phyloP scores from a whole-genome alignment of 2,888 invertebrate species.

The Brenthis ino region DNA sequence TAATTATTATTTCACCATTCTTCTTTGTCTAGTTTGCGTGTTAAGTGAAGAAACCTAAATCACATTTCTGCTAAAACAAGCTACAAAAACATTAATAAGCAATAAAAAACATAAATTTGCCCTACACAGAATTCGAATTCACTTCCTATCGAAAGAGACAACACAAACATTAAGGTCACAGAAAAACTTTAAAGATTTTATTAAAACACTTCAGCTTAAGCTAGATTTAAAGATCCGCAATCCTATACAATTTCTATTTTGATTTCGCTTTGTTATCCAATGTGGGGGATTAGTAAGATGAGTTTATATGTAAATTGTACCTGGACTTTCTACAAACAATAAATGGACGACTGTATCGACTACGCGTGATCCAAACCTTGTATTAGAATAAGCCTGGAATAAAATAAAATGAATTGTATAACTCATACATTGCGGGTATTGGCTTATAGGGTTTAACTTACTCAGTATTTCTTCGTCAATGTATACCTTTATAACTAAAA shows the following conservation, averaged over 20 bases:
- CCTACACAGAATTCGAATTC: not conserved
- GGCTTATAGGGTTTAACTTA: not conserved
- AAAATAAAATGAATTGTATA: not conserved
- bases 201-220: constrained; percentile 1
- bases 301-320: constrained; percentile 58
- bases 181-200: constrained; percentile 10
- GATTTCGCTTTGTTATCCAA: constrained; percentile 47
- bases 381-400: constrained; percentile 10
- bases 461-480: constrained; percentile 2
- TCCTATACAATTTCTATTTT: constrained; percentile 40
- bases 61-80: no score
- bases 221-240: constrained; percentile 15
- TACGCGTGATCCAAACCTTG: constrained; percentile 47
- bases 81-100: no score
- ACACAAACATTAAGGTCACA: not conserved
- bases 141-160: not conserved
- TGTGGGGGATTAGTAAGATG: constrained; percentile 52
- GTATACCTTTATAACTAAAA: not conserved
- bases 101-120: no score
- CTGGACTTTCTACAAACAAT: constrained; percentile 49
- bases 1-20: no score
- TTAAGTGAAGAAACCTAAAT: no score
- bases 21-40: no score
- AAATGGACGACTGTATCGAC: constrained; percentile 45
- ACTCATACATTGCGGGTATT: constrained; percentile 8